Percentiles rank a stretch among this genome's conserved stretches.
phyloP scores from a whole-genome alignment of 2,888 invertebrate species.

The Furcula furcula region DNA sequence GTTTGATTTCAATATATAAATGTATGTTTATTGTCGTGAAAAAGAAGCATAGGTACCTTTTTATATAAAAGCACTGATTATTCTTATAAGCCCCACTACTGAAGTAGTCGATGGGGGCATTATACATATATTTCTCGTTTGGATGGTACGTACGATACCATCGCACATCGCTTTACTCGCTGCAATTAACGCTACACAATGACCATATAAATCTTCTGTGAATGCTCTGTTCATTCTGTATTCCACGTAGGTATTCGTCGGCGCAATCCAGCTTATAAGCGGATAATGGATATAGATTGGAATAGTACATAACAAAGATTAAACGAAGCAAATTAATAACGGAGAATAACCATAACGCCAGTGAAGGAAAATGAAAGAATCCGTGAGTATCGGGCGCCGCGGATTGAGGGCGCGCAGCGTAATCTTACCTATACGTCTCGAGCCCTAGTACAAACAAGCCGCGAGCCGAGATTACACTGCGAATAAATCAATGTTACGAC shows the following conservation, averaged over 20 bases:
- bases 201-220: conserved; percentile 75
- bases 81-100: conserved; percentile 41
- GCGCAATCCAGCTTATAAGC: conserved; percentile 34
- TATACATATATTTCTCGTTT: conserved; percentile 68
- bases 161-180: conserved; percentile 70
- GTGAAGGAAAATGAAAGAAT: conserved; percentile 47
- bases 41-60: too few species aligned
- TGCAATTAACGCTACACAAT: conserved; percentile 78
- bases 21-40: too few species aligned
- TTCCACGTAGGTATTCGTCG: conserved; percentile 46
- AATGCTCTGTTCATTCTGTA: conserved; percentile 64
- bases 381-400: conserved; percentile 38
- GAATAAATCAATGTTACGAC: conserved; percentile 81
- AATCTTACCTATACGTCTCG: conserved; percentile 76
- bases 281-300: too few species aligned
- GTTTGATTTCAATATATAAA: too few species aligned
- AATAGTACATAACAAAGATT: conserved; percentile 12
- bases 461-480: conserved; percentile 74
- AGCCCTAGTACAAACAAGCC: conserved; percentile 79
- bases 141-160: conserved; percentile 65
- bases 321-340: conserved; percentile 50
- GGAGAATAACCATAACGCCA: conserved; percentile 44
- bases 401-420: conserved; percentile 57
- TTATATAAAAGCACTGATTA: conserved; percentile 39
- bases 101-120: conserved; percentile 44